A percentile compares a stretch with the other conserved stretches of the same genome.
phyloP scores from a whole-genome alignment of 2,797 vertebrate species.

The Aselliscus stoliczkanus region DNA sequence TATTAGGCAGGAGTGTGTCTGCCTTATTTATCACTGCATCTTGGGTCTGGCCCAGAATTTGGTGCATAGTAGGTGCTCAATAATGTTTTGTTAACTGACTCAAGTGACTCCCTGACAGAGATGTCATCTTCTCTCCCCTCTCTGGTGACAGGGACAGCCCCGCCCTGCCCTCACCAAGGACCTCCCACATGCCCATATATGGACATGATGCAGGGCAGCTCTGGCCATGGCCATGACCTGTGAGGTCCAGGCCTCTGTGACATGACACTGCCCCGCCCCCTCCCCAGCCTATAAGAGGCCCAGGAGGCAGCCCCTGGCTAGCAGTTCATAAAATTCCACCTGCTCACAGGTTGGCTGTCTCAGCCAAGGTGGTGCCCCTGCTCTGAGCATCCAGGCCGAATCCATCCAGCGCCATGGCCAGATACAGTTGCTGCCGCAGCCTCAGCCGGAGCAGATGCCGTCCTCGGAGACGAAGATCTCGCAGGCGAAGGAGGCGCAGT shows the following conservation, averaged over 20 bases:
- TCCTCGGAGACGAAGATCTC: neutral
- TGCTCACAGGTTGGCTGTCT: conserved; percentile 74
- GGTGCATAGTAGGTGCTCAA: neutral
- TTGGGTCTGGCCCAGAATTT: neutral
- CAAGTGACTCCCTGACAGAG: neutral
- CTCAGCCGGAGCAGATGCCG: conserved; percentile 41
- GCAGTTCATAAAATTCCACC: conserved; percentile 64
- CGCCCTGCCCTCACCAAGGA: neutral
- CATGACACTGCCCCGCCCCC: conserved; percentile 47
- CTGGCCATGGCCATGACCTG: neutral
- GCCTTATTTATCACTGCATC: neutral
- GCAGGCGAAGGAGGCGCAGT: neutral
- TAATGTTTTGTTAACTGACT: neutral
- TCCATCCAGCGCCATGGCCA: conserved; percentile 56
- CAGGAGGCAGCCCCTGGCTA: neutral
- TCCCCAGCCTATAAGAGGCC: conserved; percentile 53
- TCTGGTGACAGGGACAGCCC: neutral
- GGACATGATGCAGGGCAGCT: neutral
- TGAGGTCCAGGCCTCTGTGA: conserved; percentile 13
- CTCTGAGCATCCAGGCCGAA: conserved; percentile 47
- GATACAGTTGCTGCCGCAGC: conserved; percentile 56
- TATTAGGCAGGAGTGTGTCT: neutral
- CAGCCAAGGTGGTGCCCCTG: conserved; percentile 41
- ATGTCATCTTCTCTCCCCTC: neutral
- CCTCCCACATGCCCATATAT: conserved; percentile 35